These are phyloP conservation scores for Amphibalanus amphitrite DNA, from an alignment of 1,140 invertebrate species.

Conservation along the genomic window DNA sequence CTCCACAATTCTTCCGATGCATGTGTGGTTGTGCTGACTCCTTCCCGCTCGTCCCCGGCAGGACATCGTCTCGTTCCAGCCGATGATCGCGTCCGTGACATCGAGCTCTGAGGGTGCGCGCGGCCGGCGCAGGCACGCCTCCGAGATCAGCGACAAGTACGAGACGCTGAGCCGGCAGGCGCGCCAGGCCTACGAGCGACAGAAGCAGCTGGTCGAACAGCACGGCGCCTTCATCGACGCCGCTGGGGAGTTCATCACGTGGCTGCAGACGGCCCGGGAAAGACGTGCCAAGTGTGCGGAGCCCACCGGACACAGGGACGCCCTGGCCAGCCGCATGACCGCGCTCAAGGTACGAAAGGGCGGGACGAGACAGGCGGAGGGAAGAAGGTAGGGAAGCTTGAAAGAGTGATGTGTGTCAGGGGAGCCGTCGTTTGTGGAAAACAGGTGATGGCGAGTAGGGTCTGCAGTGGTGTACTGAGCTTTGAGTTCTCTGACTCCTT, in stretches of 20 bases:
- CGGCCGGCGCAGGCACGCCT: constrained; percentile 46
- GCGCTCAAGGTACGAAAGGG: constrained; percentile 41
- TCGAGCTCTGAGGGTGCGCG: constrained; percentile 74
- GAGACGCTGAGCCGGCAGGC: constrained; percentile 75
- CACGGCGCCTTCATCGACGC: constrained; percentile 75
- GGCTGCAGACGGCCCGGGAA: constrained; percentile 76
- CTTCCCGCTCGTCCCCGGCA: constrained; percentile 7
- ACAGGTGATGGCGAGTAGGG: too few relatives aligned
- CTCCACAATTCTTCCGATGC: too few relatives aligned
- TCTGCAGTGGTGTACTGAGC: too few relatives aligned
- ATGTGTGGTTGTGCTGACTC: too few relatives aligned
- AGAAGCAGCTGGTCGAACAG: constrained; percentile 73
- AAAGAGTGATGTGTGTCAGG: too few relatives aligned
- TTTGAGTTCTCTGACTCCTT: too few relatives aligned
- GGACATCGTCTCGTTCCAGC: constrained; percentile 84
- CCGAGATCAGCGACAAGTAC: constrained; percentile 77
- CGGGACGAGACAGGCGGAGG: too few relatives aligned
- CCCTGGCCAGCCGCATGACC: constrained; percentile 59
- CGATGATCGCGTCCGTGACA: constrained; percentile 83
- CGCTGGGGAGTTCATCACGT: constrained; percentile 75
- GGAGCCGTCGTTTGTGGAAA: too few relatives aligned
- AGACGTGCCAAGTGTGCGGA: constrained; percentile 81
- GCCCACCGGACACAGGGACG: constrained; percentile 83
- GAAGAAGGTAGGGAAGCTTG: too few relatives aligned
- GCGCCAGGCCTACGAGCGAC: constrained; percentile 71